Evolutionary conservation across 2,113 vertebrate genomes (phyloP).

Genomic region (Romanogobio albipinnatus): DNA sequence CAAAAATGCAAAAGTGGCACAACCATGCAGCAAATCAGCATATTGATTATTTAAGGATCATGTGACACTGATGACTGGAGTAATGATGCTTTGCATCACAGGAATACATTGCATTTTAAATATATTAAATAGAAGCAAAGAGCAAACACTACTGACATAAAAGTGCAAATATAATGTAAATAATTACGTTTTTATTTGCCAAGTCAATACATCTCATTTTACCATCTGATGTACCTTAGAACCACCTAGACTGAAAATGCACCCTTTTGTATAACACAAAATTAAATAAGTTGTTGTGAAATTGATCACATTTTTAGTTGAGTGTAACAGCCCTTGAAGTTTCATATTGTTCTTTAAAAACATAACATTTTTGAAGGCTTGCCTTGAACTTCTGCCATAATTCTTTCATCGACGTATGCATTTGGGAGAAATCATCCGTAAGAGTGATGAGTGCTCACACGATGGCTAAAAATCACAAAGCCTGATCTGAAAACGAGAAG

Average conservation of each 20-base stretch:
- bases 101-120: neutral
- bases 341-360: neutral
- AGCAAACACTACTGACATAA: neutral
- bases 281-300: neutral
- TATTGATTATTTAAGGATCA: too few relatives aligned
- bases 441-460: conserved; percentile 12
- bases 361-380: conserved; percentile 1
- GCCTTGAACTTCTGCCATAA: neutral
- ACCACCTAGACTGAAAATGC: neutral
- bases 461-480: conserved; percentile 29
- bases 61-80: neutral
- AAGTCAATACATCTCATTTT: neutral
- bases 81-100: neutral
- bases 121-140: neutral
- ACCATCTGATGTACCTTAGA: too few relatives aligned
- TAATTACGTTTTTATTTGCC: neutral
- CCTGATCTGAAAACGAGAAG: conserved; percentile 18
- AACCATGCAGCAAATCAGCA: too few relatives aligned
- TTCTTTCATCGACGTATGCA: conserved; percentile 8
- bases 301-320: neutral
- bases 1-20: too few relatives aligned
- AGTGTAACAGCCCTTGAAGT: neutral
- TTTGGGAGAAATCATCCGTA: conserved; percentile 23
- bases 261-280: neutral
- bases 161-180: neutral